Conservation (phyloP, 2,797 vertebrate species). For the Bothrops alternatus region DNA sequence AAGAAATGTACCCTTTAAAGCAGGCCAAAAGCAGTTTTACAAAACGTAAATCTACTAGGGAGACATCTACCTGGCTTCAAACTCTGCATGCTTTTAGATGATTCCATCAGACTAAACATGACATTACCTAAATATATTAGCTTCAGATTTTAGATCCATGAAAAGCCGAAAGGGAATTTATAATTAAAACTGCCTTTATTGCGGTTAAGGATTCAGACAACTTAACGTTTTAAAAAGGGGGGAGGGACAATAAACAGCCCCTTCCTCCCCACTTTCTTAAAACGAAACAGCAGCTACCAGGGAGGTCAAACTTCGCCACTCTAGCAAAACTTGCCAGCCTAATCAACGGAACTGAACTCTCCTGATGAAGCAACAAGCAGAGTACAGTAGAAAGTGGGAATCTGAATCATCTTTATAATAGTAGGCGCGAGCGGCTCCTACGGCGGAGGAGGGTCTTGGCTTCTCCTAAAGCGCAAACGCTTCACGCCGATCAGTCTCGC, state of each 20-base stretch:
- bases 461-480: constrained; percentile 20
- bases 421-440: neutral
- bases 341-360: neutral
- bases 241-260: constrained; percentile 14
- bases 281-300: constrained; percentile 6
- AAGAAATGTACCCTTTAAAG: neutral
- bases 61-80: neutral
- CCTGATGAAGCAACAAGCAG: neutral
- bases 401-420: neutral
- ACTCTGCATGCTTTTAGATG: neutral
- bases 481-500: constrained; percentile 26
- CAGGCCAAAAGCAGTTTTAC: neutral
- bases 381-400: neutral
- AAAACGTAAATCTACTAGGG: neutral
- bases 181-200: neutral
- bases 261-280: neutral
- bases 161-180: neutral
- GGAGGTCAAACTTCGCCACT: constrained; percentile 43
- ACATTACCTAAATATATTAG: neutral
- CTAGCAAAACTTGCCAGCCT: constrained; percentile 43
- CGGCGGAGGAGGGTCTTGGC: constrained; percentile 3
- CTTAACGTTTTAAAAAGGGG: neutral
- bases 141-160: neutral
- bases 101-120: neutral
- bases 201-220: constrained; percentile 22